A percentile compares a stretch with the other conserved stretches of the same genome.
These are phyloP conservation scores for Anthopleura sola DNA, from an alignment of 64 coral and sea anemone species.

Conservation along the genomic window DNA sequence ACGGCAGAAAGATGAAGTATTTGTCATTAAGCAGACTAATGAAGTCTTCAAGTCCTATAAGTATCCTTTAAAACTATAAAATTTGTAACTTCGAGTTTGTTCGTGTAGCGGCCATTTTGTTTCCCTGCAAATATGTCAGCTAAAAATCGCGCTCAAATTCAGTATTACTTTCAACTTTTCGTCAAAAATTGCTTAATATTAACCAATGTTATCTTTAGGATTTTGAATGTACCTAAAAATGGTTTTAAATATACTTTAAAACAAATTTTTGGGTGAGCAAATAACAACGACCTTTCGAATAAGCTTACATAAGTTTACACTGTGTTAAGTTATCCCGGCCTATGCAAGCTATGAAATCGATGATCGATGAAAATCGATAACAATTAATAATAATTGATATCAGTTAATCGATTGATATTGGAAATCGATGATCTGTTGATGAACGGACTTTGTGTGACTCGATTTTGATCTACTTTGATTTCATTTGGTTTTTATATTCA, in stretches of 20 bases:
- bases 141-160: not conserved
- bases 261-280: not conserved
- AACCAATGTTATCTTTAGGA: not conserved
- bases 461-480: too few relatives aligned
- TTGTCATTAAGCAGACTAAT: constrained; percentile 85
- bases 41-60: constrained; percentile 86
- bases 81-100: not conserved
- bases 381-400: too few relatives aligned
- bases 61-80: constrained; percentile 64
- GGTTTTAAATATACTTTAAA: not conserved
- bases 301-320: too few relatives aligned
- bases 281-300: not conserved
- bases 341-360: too few relatives aligned
- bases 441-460: too few relatives aligned
- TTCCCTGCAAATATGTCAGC: not conserved
- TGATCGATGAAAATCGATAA: too few relatives aligned
- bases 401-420: too few relatives aligned
- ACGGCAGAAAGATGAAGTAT: constrained; percentile 68
- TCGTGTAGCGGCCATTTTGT: constrained; percentile 3
- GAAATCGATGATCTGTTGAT: too few relatives aligned
- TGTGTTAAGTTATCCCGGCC: too few relatives aligned
- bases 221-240: not conserved
- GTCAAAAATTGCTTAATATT: not conserved
- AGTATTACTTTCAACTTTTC: not conserved
- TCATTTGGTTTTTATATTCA: too few relatives aligned